phyloP scores from a whole-genome alignment of 2,888 invertebrate genomes.

The Heliconius aoede region DNA sequence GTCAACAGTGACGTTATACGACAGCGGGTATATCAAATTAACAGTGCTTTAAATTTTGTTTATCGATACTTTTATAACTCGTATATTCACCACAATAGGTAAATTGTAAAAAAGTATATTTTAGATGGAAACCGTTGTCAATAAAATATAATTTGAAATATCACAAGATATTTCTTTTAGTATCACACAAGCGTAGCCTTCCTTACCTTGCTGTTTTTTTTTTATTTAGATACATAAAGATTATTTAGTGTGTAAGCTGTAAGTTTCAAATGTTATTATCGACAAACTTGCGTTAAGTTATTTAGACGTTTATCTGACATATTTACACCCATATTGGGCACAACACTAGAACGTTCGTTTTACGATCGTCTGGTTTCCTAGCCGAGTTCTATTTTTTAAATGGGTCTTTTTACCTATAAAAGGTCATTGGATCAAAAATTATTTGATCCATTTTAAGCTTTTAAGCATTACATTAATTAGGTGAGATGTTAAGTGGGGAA shows the following conservation, averaged over 20 bases:
- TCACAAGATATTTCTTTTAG: no score
- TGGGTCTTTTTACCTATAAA: constrained; percentile 73
- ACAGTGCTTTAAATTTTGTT: constrained; percentile 60
- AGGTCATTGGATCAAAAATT: constrained; percentile 70
- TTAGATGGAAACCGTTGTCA: background rate
- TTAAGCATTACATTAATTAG: background rate
- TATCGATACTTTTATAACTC: constrained; percentile 6
- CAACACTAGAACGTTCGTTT: constrained; percentile 70
- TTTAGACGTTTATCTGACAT: constrained; percentile 27
- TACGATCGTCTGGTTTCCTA: constrained; percentile 74
- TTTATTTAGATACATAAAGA: no score
- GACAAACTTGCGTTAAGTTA: background rate
- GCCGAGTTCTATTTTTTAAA: constrained; percentile 78
- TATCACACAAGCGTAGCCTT: no score
- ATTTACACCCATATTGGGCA: constrained; percentile 29
- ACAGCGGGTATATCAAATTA: constrained; percentile 75
- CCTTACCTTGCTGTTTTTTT: background rate
- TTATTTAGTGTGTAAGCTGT: background rate
- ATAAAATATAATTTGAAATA: no score
- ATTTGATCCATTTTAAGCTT: constrained; percentile 32
- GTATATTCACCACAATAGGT: background rate
- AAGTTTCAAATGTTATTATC: background rate
- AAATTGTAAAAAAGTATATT: constrained; percentile 1
- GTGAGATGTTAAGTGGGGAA: no score
- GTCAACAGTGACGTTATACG: constrained; percentile 82